Percentiles rank a stretch among this genome's conserved stretches.
Conservation (phyloP, 2,797 vertebrate genomes). For the Aphelocoma californica region DNA sequence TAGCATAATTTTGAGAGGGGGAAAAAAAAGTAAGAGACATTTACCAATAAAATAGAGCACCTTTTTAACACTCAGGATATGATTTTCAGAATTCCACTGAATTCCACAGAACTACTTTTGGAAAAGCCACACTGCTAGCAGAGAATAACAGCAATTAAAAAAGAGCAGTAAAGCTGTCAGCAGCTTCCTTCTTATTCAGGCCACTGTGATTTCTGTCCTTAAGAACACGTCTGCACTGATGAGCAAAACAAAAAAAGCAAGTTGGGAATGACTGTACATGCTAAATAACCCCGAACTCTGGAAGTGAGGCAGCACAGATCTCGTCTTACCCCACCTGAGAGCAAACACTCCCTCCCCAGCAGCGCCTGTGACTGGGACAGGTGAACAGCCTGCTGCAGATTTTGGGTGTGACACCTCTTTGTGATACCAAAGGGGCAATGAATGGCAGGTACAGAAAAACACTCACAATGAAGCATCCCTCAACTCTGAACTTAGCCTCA, state of each 20-base stretch:
- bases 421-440: neutral
- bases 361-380: neutral
- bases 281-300: neutral
- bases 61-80: neutral
- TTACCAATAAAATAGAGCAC: neutral
- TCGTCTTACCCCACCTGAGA: neutral
- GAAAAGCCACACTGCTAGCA: neutral
- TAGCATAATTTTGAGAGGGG: neutral
- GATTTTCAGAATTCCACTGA: neutral
- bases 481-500: neutral
- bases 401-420: neutral
- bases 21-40: neutral
- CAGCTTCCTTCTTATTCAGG: neutral
- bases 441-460: neutral
- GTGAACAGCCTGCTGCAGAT: neutral
- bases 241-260: neutral
- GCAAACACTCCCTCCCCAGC: neutral
- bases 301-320: neutral
- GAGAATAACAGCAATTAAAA: slow-evolving; percentile 24
- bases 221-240: neutral
- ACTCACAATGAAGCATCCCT: neutral
- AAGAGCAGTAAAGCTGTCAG: slow-evolving; percentile 6
- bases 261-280: neutral
- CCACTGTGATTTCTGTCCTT: neutral
- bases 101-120: neutral